Evolutionary conservation across 2,888 invertebrate genomes (phyloP), one percentile per base, ranked within the genome.

Genomic region (Plemyria rubiginata): DNA sequence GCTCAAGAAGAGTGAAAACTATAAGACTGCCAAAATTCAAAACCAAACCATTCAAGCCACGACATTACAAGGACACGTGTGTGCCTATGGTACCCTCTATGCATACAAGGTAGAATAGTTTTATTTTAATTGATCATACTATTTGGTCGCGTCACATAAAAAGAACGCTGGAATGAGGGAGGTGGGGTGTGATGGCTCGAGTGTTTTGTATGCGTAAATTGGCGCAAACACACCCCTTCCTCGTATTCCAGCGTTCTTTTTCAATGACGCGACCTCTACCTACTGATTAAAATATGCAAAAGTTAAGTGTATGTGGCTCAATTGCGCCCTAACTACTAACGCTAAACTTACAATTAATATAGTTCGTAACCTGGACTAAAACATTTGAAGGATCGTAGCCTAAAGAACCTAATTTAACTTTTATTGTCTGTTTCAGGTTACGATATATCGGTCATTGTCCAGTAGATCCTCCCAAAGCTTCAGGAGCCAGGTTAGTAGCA

Each of bases 61-160:
- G 76, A 4, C 85, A 85, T 73, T 82, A 75, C 54, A 88, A 82
- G 65, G 88, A 87, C 15, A 84, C 85, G 4, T 86, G 86, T 68
- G 82, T 92, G 9, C 92, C 91, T 2, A 91, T 92, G 91, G 74
- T 66, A 1, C 92, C 92, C 6, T 86, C 90, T 4, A 88, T 92
- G 89, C 86, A 88, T 63, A 86, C 87, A 9, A 87, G 92, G 92
- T 90, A 74, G 15, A 32, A 3, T 8, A 8, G 32, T 32, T 32
- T 32, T 32, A 5, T 32, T 32, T 5, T 32, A 8, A 32, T 5
- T 32, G 15, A 8, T 15, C 15, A 5, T 43, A 7, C 15, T 15
- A 7, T 6, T 7, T 43, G 2, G 2, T 7, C 15, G 4, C 7
- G 6, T 43, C 2, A 8, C n/a, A n/a, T 29, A 29, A n/a, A n/a